Percentiles rank a stretch among this genome's conserved stretches.
Conservation (phyloP, 1,140 invertebrate species). For the Drosophila ambigua region DNA sequence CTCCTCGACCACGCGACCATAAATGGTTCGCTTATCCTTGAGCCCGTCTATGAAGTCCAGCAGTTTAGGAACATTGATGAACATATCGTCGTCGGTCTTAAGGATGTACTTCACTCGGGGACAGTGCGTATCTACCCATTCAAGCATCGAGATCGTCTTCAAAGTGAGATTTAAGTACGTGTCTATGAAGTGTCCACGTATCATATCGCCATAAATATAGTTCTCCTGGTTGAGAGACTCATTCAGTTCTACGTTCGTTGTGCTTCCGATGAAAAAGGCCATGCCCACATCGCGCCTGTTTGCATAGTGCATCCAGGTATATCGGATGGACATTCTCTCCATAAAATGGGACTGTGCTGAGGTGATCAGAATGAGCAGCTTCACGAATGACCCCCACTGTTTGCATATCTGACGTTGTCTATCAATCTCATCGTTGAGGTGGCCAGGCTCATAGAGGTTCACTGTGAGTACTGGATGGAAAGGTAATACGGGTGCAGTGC, state of each 20-base stretch:
- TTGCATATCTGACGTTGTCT: slow-evolving; percentile 86
- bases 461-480: no score
- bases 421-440: slow-evolving; percentile 86
- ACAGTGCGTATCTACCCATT: slow-evolving; percentile 93
- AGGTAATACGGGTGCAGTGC: no score
- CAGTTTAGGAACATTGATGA: slow-evolving; percentile 92
- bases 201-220: slow-evolving; percentile 90
- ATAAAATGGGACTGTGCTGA: slow-evolving; percentile 91
- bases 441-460: slow-evolving; percentile 87
- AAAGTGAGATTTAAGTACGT: slow-evolving; percentile 94
- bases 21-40: slow-evolving; percentile 89
- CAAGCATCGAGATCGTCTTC: slow-evolving; percentile 93
- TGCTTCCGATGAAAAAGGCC: slow-evolving; percentile 90
- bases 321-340: slow-evolving; percentile 91
- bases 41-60: slow-evolving; percentile 89
- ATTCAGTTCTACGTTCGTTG: slow-evolving; percentile 85
- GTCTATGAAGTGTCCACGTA: slow-evolving; percentile 91
- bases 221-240: slow-evolving; percentile 87
- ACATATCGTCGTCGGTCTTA: slow-evolving; percentile 92
- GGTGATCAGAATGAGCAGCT: slow-evolving; percentile 91
- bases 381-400: slow-evolving; percentile 86
- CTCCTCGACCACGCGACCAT: slow-evolving; percentile 91
- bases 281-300: slow-evolving; percentile 89
- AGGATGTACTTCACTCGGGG: slow-evolving; percentile 85
- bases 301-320: slow-evolving; percentile 94